These are phyloP conservation scores for Urocolius indicus DNA, from an alignment of 2,113 vertebrate genomes.

Conservation along the genomic window DNA sequence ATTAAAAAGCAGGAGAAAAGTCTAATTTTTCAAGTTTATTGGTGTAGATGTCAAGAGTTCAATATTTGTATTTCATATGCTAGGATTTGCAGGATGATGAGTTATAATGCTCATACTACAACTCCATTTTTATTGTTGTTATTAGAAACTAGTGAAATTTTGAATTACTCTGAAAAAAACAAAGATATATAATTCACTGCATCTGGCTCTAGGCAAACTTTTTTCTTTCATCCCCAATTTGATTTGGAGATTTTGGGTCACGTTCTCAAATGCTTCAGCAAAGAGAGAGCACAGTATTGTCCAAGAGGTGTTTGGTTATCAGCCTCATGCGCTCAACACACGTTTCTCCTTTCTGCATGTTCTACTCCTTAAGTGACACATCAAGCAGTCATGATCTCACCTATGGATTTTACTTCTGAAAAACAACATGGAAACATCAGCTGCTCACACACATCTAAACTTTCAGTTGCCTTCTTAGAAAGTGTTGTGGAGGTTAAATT, in stretches of 20 bases:
- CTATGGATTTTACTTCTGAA: background rate
- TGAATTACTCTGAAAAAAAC: background rate
- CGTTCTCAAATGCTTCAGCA: background rate
- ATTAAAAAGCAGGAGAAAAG: background rate
- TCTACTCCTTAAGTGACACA: background rate
- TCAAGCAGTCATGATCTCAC: background rate
- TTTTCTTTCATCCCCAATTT: background rate
- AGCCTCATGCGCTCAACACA: background rate
- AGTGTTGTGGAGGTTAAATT: background rate
- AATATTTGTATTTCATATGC: background rate
- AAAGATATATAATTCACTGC: background rate
- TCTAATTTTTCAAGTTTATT: background rate
- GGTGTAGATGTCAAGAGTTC: background rate
- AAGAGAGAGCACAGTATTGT: background rate
- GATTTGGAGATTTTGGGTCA: background rate
- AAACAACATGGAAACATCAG: background rate
- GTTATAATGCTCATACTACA: background rate
- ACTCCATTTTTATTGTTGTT: background rate
- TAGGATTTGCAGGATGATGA: background rate
- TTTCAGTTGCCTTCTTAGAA: background rate
- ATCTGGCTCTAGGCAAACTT: background rate
- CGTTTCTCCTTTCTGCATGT: background rate
- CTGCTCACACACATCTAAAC: background rate
- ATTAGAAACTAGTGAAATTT: background rate
- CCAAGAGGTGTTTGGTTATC: background rate